A percentile compares a stretch with the other conserved stretches of the same genome.
phyloP scores from a whole-genome alignment of 2,797 vertebrate species.

The Scleropages formosus region DNA sequence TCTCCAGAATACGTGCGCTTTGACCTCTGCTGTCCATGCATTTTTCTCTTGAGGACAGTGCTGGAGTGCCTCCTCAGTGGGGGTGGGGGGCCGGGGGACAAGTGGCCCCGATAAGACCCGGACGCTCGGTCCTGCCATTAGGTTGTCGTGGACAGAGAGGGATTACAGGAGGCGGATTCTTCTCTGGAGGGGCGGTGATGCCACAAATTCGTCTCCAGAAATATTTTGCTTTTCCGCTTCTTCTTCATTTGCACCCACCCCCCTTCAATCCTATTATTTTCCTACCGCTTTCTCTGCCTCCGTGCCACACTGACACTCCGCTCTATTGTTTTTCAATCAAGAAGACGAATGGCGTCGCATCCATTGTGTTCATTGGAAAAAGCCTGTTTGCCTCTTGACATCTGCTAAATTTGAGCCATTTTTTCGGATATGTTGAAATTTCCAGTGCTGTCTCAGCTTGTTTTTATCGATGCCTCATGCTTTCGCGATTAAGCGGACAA shows the following conservation, averaged over 20 bases:
- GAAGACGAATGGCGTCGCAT: neutral
- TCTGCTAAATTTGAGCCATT: too few species aligned
- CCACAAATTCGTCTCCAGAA: neutral
- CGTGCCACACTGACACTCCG: neutral
- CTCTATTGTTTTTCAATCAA: neutral
- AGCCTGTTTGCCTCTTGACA: too few species aligned
- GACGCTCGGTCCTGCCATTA: slow-evolving; percentile 46
- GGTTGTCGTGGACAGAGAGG: slow-evolving; percentile 32
- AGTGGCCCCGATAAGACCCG: too few species aligned
- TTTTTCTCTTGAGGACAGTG: slow-evolving; percentile 31
- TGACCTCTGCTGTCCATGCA: slow-evolving; percentile 33
- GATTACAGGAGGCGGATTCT: slow-evolving; percentile 23
- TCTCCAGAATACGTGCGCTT: slow-evolving; percentile 10
- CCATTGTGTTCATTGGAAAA: too few species aligned
- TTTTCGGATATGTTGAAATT: too few species aligned
- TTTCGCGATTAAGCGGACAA: too few species aligned
- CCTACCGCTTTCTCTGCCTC: neutral
- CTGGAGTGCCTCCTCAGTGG: slow-evolving; percentile 26
- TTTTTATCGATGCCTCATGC: too few species aligned
- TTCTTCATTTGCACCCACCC: neutral
- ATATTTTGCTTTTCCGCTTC: neutral
- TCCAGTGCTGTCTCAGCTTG: too few species aligned
- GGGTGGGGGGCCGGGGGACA: slow-evolving; percentile 44
- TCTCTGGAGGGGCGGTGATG: too few species aligned
- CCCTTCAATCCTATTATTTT: neutral